Conservation (phyloP, 2,888 invertebrate genomes). For the Craniophora ligustri region DNA sequence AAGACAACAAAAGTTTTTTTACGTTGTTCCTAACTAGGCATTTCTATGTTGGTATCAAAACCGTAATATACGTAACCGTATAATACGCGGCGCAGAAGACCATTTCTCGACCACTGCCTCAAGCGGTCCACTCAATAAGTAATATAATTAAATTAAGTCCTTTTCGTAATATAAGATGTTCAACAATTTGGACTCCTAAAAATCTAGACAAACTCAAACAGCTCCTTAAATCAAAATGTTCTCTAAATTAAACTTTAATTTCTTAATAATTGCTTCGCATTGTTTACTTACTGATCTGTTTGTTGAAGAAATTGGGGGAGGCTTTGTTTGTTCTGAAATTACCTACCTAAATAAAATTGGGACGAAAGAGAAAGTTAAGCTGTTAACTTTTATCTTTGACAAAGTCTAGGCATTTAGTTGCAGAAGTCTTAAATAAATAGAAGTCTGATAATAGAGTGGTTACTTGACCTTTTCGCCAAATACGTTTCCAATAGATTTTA, state of each 20-base stretch:
- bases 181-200: slow-evolving; percentile 8
- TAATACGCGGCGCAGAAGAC: too few relatives aligned
- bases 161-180: not conserved
- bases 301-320: slow-evolving; percentile 18
- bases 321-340: slow-evolving; percentile 26
- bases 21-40: too few relatives aligned
- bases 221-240: slow-evolving; percentile 9
- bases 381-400: slow-evolving; percentile 35
- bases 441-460: slow-evolving; percentile 16
- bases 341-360: slow-evolving; percentile 18
- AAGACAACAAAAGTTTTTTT: too few relatives aligned
- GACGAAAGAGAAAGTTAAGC: slow-evolving; percentile 25
- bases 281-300: slow-evolving; percentile 20
- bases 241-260: slow-evolving; percentile 32
- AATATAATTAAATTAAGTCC: too few relatives aligned
- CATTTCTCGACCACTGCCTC: too few relatives aligned
- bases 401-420: slow-evolving; percentile 18
- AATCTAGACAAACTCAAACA: not conserved
- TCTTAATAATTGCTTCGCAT: slow-evolving; percentile 32
- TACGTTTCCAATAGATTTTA: slow-evolving; percentile 19
- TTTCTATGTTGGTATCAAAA: too few relatives aligned
- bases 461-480: slow-evolving; percentile 20
- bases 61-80: too few relatives aligned
- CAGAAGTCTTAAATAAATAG: slow-evolving; percentile 22
- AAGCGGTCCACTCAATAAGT: too few relatives aligned